Base-by-base conservation (phyloP, 2,113 vertebrate genomes). In the Hiodon alosoides region DNA sequence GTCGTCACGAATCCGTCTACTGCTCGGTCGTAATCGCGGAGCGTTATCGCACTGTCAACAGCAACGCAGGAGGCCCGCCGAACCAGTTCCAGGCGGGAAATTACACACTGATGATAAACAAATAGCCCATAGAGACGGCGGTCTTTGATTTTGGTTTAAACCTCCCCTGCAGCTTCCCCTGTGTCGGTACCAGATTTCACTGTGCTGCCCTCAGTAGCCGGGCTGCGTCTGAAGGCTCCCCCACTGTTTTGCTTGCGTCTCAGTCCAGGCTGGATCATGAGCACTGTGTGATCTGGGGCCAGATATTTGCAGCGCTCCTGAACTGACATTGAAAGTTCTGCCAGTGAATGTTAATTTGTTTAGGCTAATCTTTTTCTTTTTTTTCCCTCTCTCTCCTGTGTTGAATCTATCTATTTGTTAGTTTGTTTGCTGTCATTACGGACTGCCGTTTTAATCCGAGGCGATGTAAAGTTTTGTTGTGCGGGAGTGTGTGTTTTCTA, bases 101-200 rank as follows among this genome's bases (percentile, higher is more conserved):
- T 52, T 64, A 48, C 59, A 54, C 10, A 17, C 59, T 16, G 31
- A 31, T 31, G 9, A 4, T 62, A 17, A 46, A 8, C 2, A 65
- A 46, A 5, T 46, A 65, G 16, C 62, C 62, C 17, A 46, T 8
- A 65, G 7, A 65, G 47, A 10, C 62, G 47, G 62, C 62, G 47
- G 16, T 16, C 62, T 65, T 65, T 65, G 62, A 65, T 65, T 65
- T 65, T 65, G 62, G 62, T 65, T 65, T 65, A 65, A 65, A 31
- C 16, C 17, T 65, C 64, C 62, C 62, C 62, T 9, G 62, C 31
- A 31, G 62, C 62, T 65, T 65, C 47, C 62, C 6, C 17, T 65
- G 17, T 46, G 62, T 31, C 62, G 47, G 62, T 3, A 47, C 16
- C 62, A 65, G 62, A 65, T 17, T 54, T 73, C 61, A 64, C 16